Evolutionary conservation across 2,888 invertebrate genomes (phyloP), one percentile per base, ranked within the genome.

Genomic region (Microdon myrmicae): DNA sequence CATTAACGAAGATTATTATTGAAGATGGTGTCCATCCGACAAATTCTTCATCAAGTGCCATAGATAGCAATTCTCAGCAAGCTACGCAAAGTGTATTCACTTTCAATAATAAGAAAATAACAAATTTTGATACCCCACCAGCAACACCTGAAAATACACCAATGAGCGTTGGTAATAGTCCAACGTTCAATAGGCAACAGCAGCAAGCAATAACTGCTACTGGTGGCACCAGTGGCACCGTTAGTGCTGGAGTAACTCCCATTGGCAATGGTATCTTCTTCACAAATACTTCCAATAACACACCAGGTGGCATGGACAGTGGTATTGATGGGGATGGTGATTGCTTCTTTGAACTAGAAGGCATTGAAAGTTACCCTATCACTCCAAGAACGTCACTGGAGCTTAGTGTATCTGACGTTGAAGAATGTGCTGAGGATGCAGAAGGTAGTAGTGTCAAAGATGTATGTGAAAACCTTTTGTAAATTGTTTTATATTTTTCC

Each of bases 261-360:
- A 47, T 58, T 31, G 60, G 51, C 3, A 54, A 37, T 44, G 43
- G 45, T 26, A 38, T 29, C 19, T 54, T 49, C 23, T 53, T 28
- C 6, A 26, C 39, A 20, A 55, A 56, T 45, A 35, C 49, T 25
- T 26, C 45, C 12, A n/a, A n/a, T n/a, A 51, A 29, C n/a, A 28
- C 68, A 3, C 68, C 47, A 22, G 38, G 48, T 1, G 74, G 75
- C 14, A 67, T 69, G 14, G 88, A 88, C 70, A 83, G 86, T 6
- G 45, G 45, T 17, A 39, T 64, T 29, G 77, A 76, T 12, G 68
- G 69, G 6, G 89, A 89, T 71, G 83, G 86, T 7, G 90, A 90
- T 78, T 88, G 87, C 54, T 81, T 92, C 61, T 92, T 93, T 74
- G 87, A 88, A 70, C 81, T 93, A 70, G 93, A 93, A 76, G 91